Base-by-base conservation (phyloP, 1,140 invertebrate species). In the Druon quercuslanigerum region DNA sequence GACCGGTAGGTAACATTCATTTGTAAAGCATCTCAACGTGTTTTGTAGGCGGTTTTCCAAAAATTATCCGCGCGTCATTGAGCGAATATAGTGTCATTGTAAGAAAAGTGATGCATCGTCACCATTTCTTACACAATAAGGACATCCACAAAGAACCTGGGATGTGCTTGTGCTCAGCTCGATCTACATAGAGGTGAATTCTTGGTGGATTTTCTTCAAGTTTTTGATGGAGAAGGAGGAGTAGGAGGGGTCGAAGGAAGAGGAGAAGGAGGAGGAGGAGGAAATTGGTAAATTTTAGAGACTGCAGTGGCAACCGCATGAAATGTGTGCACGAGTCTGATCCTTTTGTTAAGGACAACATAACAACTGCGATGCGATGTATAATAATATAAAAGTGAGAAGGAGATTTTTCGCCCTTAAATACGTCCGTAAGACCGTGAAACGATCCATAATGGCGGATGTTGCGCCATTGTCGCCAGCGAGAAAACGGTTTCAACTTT, bases 401-500 rank as follows among this genome's bases (percentile, higher is more conserved):
- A 46, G 52, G 52, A 50, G 19, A 56, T 70, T 66, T 73, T 73
- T 82, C 71, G 60, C 25, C 74, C 77, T 76, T 40, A 78, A 76
- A 75, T 75, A 81, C 56, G 76, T 72, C 75, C 71, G 25, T 54
- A 46, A 51, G 50, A 66, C 33, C 78, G 51, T 75, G 82, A 83
- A 82, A 77, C 73, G 82, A 83, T 85, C 80, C 46, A 83, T 81
- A 86, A 86, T 87, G 82, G 81, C 83, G 73, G 76, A 85, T 77
- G 72, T 84, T 79, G 81, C 75, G 82, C 79, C 60, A 83, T 85
- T 83, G 83, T 85, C 79, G 78, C 81, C 82, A 80, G 78, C 83
- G 82, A 83, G 82, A 84, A 86, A 87, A 88, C 88, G 87, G 86
- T 89, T 89, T 88, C 87, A 85, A 89, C 82, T 86, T 86, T 89